Base-by-base conservation (phyloP, 2,113 vertebrate species). In the Albula glossodonta region DNA sequence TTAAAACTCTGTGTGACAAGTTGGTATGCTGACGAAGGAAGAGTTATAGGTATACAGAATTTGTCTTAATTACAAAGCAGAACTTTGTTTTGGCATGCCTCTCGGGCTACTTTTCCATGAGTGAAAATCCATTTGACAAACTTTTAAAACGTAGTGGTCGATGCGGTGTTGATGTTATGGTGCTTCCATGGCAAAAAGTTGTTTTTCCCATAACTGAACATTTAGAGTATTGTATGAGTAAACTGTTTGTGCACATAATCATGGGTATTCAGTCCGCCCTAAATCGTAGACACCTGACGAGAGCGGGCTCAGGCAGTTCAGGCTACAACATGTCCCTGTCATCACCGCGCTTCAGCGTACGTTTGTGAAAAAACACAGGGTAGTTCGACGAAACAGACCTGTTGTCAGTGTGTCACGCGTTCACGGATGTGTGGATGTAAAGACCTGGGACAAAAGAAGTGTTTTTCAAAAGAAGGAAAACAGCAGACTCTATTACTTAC, bases 271-370 rank as follows among this genome's bases (percentile, higher is more conserved):
- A 85, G 53, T 19, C 1, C 48, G 77, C 86, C 52, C 31, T 15
- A 70, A 17, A 63, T 19, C 25, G 87, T 81, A 88, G 82, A 41
- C 85, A 66, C 63, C 85, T 81, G 81, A 77, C 50, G 80, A 85
- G 87, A 85, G 90, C 88, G 51, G 91, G 88, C 86, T 77, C 53
- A 2, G 89, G 91, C 70, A 19, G 81, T 50, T 95, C 95, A 92
- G 89, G 94, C 93, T 90, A 86, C 82, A 84, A 92, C 94, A 92
- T 57, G 95, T 92, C 90, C 63, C 51, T 83, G 78, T 50, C 79
- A 85, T 86, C 86, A 89, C 89, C 70, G 22, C n/a, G n/a, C 22
- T 74, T 22, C 4, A 4, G 22, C n/a, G 10, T n/a, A 74, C 2
- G 8, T 31, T 17, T 56, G 63, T 80, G 92, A 89, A 90, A 88